Evolutionary conservation across 1,140 invertebrate genomes (phyloP), one percentile per base, ranked within the genome.

Genomic region (Sycophila sp.): DNA sequence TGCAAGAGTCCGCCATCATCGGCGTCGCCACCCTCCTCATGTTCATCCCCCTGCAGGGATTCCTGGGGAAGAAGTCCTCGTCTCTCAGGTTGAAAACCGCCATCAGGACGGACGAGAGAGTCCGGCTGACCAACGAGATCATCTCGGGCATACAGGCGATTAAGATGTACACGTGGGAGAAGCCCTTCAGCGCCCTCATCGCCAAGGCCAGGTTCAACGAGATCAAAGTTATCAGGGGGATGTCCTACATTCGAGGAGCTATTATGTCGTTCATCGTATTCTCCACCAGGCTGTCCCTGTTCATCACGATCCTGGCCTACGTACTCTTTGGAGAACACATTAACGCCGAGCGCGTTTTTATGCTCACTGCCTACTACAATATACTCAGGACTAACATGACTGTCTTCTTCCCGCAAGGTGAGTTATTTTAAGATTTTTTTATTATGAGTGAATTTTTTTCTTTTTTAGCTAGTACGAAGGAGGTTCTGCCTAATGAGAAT

Each of bases 151-250:
- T 93, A 26, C 91, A 92, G 71, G 91, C 91, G 2, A 95, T 93
- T 28, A 98, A 98, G 86, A 96, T 97, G 94, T 96, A 95, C 78
- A 91, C 93, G 0, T 96, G 94, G 94, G 94, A 96, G 81, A 90
- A 91, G 65, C 93, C 93, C 0, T 96, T 96, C 79, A 91, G 91
- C 3, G 88, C 87, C 60, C 83, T 94, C 30, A 89, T 95, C 11
- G 81, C 85, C 42, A 74, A 74, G 13, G 86, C 87, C 11, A 77
- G 89, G 76, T 86, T 67, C 63, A 90, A 89, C 76, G 91, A 92
- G 82, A 88, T 94, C 62, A 88, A 87, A 60, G 89, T 92, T 0
- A 91, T 95, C 38, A 88, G 87, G 72, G 87, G 87, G 40, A 89
- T 91, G 49, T 90, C 91, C 0, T 90, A 91, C 78, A 88, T 94